These are phyloP conservation scores for Drosophila paramelanica DNA, from an alignment of 2,888 invertebrate genomes.

Conservation along the genomic window DNA sequence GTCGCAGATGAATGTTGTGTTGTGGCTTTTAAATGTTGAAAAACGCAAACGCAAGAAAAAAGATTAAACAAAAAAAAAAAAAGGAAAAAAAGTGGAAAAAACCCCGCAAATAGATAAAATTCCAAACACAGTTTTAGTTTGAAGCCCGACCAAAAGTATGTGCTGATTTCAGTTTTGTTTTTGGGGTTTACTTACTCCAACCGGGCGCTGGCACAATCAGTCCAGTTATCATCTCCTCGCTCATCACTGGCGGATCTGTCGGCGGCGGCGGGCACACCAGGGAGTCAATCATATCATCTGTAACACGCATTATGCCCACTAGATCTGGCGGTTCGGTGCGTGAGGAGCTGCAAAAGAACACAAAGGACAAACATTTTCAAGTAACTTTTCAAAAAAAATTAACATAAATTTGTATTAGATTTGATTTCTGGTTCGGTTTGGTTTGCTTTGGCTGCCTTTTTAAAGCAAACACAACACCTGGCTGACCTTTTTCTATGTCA, in stretches of 20 bases:
- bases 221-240: slow-evolving; percentile 98
- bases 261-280: slow-evolving; percentile 98
- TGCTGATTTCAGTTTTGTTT: slow-evolving; percentile 26
- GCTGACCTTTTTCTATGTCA: slow-evolving; percentile 75
- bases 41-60: slow-evolving; percentile 20
- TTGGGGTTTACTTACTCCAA: slow-evolving; percentile 90
- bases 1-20: slow-evolving; percentile 65
- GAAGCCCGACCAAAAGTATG: slow-evolving; percentile 34
- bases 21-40: slow-evolving; percentile 65
- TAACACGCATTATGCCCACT: slow-evolving; percentile 92
- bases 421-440: slow-evolving; percentile 11
- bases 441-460: slow-evolving; percentile 10
- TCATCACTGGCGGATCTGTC: slow-evolving; percentile 95
- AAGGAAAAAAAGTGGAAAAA: not conserved
- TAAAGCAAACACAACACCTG: slow-evolving; percentile 46
- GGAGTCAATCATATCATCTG: slow-evolving; percentile 98
- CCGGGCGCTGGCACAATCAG: slow-evolving; percentile 98
- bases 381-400: slow-evolving; percentile 29
- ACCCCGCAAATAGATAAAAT: slow-evolving; percentile 7
- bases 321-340: slow-evolving; percentile 92
- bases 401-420: slow-evolving; percentile 49
- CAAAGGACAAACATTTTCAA: slow-evolving; percentile 6
- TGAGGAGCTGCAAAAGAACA: slow-evolving; percentile 87
- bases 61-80: not conserved
- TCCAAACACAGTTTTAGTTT: slow-evolving; percentile 32